phyloP scores from a whole-genome alignment of 2,797 vertebrate genomes.

The Oceanodroma leucorhoa region DNA sequence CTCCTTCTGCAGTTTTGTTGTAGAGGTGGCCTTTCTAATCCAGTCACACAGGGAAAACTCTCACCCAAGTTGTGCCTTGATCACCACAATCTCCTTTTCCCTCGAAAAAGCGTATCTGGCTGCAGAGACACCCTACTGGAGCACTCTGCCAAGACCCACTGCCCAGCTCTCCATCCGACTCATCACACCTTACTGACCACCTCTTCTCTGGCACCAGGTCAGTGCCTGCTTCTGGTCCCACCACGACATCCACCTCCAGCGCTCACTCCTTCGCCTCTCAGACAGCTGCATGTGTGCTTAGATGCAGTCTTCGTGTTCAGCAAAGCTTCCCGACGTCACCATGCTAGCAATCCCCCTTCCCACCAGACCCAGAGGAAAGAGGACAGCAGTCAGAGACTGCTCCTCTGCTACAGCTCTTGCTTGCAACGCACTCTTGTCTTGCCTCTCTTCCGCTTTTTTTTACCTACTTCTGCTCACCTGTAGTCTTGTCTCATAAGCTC shows the following conservation, averaged over 20 bases:
- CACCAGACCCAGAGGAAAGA: background rate
- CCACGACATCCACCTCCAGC: background rate
- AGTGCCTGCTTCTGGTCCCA: background rate
- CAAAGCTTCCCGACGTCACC: fast-evolving
- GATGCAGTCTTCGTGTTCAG: fast-evolving
- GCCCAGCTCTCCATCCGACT: background rate
- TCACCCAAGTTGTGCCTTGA: background rate
- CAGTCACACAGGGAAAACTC: background rate
- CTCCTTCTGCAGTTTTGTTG: background rate
- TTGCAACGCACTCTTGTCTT: background rate
- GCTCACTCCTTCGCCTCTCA: background rate
- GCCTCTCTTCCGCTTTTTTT: background rate
- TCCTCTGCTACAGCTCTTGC: background rate
- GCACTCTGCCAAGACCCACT: background rate
- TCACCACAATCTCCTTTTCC: background rate
- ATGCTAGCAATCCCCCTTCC: background rate
- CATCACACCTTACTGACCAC: background rate
- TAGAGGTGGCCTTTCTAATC: background rate
- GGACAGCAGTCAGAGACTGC: background rate
- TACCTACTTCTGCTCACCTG: background rate
- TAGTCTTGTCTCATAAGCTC: background rate
- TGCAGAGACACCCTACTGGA: background rate
- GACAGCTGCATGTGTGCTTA: background rate
- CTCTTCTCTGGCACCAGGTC: background rate
- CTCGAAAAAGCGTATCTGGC: background rate